Base-by-base conservation (phyloP, 2,888 invertebrate species). In the Plusia festucae region DNA sequence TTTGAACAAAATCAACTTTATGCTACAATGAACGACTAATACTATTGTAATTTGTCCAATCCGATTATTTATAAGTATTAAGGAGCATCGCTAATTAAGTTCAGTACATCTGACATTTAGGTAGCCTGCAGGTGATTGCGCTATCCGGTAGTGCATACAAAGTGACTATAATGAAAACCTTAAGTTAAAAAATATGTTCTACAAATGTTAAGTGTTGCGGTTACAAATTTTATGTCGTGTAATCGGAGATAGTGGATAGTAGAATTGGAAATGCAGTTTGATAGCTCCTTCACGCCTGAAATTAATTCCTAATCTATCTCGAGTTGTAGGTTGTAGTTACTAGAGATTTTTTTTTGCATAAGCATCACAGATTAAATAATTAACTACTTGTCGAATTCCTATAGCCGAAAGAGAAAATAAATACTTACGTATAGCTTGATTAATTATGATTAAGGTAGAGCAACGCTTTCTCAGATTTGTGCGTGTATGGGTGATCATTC, bases 31-130 rank as follows among this genome's bases (percentile, higher is more conserved):
- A 24, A 0, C 15, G 3, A 51, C 16, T 22, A 30, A 20, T 54
- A 51, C 27, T 64, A 51, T 20, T 56, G 34, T 40, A 60, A 70
- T 65, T 70, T 52, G 40, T 60, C 20, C 34, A 60, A 66, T 53
- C 24, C 34, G 46, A 34, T 56, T 56, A 65, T 8, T 32, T 8
- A 53, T n/a, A 16, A 2, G 9, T 6, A 1, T 13, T 7, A 52
- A 22, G 44, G 56, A 24, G 3, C 20, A 56, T 49, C 22, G 53
- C 49, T 76, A 61, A 53, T 49, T 49, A 27, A 18, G 62, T 62
- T 52, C 34, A 9, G 6, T 52, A 7, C 20, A 9, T 53, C 32
- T 72, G 73, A 62, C 73, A 73, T 73, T 73, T 76, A 49, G 51
- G 11, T n/a, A n/a, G 11, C 22, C 11, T 5, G 76, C 72, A 72